Conservation (phyloP, 2,113 vertebrate species). For the Leuciscus idus region DNA sequence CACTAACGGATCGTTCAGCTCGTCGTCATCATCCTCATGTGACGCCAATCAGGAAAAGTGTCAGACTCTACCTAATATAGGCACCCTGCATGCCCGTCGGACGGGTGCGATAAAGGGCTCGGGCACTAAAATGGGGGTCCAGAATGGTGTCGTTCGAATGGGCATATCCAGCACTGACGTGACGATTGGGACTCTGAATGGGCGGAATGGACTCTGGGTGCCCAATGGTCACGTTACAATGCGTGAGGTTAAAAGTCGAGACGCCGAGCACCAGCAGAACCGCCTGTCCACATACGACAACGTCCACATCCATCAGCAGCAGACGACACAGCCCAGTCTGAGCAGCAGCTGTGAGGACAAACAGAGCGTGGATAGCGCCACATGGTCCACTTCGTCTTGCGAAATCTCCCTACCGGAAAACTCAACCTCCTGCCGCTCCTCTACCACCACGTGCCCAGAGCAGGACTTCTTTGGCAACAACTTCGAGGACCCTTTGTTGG, state of each 20-base stretch:
- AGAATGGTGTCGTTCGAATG: constrained; percentile 82
- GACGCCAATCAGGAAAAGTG: constrained; percentile 82
- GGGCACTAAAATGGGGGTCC: constrained; percentile 92
- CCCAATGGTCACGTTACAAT: constrained; percentile 86
- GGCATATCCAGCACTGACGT: constrained; percentile 81
- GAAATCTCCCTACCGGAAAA: constrained; percentile 96
- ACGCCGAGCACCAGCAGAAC: constrained; percentile 85
- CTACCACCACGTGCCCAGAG: constrained; percentile 95
- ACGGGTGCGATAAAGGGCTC: constrained; percentile 83
- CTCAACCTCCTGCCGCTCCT: constrained; percentile 93
- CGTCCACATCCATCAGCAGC: constrained; percentile 87
- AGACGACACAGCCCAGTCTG: constrained; percentile 73
- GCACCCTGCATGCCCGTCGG: constrained; percentile 80
- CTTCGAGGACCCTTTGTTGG: constrained; percentile 85
- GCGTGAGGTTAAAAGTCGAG: constrained; percentile 85
- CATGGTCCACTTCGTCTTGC: constrained; percentile 98
- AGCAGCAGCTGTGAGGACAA: constrained; percentile 88
- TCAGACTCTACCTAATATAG: constrained; percentile 73
- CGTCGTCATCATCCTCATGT: constrained; percentile 76
- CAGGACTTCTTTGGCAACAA: constrained; percentile 87
- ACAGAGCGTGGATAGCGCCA: constrained; percentile 95
- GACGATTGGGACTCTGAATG: constrained; percentile 70
- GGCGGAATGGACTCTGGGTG: constrained; percentile 79
- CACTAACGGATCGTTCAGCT: constrained; percentile 97
- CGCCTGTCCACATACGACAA: constrained; percentile 97